A percentile compares a stretch with the other conserved stretches of the same genome.
phyloP scores from a whole-genome alignment of 2,797 vertebrate species.

The Clamator glandarius region DNA sequence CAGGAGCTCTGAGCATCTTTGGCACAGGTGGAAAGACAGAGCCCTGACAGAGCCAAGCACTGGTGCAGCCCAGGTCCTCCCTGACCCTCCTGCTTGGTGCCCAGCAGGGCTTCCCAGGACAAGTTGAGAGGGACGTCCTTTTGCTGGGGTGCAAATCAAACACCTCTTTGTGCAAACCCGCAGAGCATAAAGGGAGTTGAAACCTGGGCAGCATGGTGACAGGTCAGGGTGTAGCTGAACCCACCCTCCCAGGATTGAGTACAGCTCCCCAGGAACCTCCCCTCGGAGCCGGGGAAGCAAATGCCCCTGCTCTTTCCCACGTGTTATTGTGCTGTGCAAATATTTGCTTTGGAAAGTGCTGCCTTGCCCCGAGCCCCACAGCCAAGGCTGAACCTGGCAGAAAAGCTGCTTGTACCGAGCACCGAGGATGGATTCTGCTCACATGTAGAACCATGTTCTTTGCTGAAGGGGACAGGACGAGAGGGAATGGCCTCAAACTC shows the following conservation, averaged over 20 bases:
- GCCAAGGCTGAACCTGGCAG: slow-evolving; percentile 38
- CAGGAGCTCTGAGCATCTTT: background rate
- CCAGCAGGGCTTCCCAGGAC: background rate
- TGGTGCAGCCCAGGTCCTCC: accelerated
- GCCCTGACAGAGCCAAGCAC: no score
- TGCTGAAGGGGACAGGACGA: no score
- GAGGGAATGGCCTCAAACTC: no score
- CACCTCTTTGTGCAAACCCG: background rate
- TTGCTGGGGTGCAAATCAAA: background rate
- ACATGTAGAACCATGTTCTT: accelerated
- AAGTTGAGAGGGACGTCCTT: background rate
- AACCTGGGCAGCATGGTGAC: background rate
- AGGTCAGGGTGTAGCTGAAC: background rate
- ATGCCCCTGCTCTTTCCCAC: slow-evolving; percentile 31
- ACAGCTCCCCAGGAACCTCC: background rate
- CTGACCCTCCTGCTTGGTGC: no score
- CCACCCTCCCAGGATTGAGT: accelerated
- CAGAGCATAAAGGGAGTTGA: background rate
- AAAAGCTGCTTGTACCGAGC: background rate
- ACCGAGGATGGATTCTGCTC: background rate
- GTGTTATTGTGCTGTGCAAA: background rate
- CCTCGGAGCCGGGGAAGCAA: background rate
- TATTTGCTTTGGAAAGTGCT: slow-evolving; percentile 54
- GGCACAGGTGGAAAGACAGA: background rate
- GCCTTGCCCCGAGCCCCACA: background rate